These are phyloP conservation scores for Huso huso DNA, from an alignment of 2,797 vertebrate species.

Conservation along the genomic window DNA sequence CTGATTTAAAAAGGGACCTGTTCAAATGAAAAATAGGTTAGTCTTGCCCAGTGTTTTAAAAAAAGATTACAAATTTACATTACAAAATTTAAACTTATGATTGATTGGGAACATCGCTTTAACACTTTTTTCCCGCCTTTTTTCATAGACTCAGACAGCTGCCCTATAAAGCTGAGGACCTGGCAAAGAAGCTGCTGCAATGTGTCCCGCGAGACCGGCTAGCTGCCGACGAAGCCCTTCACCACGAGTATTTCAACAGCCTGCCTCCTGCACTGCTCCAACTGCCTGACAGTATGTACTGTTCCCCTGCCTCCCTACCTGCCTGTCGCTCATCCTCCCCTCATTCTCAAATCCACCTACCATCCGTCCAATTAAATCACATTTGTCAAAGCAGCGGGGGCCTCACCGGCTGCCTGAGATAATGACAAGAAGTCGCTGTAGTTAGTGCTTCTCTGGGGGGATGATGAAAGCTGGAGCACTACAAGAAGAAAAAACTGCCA, in stretches of 20 bases:
- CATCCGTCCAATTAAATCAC: slow-evolving; percentile 4
- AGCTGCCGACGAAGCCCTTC: slow-evolving; percentile 58
- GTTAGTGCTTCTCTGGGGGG: slow-evolving; percentile 1
- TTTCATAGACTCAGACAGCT: slow-evolving; percentile 62
- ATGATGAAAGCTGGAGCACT: background rate
- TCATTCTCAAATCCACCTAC: slow-evolving; percentile 7
- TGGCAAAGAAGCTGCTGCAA: slow-evolving; percentile 70
- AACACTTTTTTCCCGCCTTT: slow-evolving; percentile 11
- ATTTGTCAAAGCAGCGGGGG: slow-evolving; percentile 2
- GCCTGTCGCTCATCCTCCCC: background rate
- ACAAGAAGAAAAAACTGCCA: background rate
- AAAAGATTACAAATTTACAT: too few relatives aligned
- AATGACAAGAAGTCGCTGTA: slow-evolving; percentile 2
- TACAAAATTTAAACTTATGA: too few relatives aligned
- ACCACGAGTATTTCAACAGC: slow-evolving; percentile 70
- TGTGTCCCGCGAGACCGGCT: slow-evolving; percentile 57
- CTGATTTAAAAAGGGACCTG: too few relatives aligned
- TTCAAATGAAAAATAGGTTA: too few relatives aligned
- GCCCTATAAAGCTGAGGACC: slow-evolving; percentile 67
- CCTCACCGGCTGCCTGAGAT: background rate
- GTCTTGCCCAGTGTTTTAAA: too few relatives aligned
- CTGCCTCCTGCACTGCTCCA: slow-evolving; percentile 70
- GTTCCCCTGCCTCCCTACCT: slow-evolving; percentile 3
- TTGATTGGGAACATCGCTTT: too few relatives aligned
- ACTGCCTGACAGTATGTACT: slow-evolving; percentile 66